phyloP scores from a whole-genome alignment of 2,888 invertebrate genomes.

The Drosophila meridionalis region DNA sequence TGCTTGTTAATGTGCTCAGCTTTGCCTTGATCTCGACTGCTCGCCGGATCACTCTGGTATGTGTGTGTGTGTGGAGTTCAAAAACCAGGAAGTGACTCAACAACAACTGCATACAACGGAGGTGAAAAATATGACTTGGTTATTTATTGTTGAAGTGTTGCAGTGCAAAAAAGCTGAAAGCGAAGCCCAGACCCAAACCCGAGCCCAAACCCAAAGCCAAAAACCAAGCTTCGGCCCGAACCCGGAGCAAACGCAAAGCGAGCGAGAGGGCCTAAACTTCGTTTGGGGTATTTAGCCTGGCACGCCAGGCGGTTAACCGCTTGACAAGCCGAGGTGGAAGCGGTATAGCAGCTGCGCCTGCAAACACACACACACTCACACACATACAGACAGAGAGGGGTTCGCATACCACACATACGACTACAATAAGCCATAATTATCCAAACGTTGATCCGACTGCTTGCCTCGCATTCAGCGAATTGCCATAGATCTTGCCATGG shows the following conservation, averaged over 20 bases:
- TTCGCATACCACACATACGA: slow-evolving; percentile 34
- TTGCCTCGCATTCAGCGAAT: slow-evolving; percentile 27
- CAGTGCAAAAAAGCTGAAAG: slow-evolving; percentile 73
- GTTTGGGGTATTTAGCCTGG: slow-evolving; percentile 77
- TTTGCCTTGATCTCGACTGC: slow-evolving; percentile 48
- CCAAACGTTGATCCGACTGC: slow-evolving; percentile 61
- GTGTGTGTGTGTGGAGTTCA: slow-evolving; percentile 53
- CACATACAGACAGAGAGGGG: slow-evolving; percentile 13
- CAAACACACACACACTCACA: slow-evolving; percentile 18
- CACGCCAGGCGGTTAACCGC: slow-evolving; percentile 73
- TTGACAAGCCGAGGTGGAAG: slow-evolving; percentile 31
- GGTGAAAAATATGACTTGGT: slow-evolving; percentile 81
- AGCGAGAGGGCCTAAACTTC: slow-evolving; percentile 71
- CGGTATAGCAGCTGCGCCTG: slow-evolving; percentile 41
- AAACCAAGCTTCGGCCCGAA: slow-evolving; percentile 18
- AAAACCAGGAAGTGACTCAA: slow-evolving; percentile 81
- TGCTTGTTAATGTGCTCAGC: slow-evolving; percentile 78
- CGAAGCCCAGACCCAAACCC: slow-evolving; percentile 24
- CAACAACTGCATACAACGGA: slow-evolving; percentile 68
- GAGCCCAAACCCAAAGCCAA: slow-evolving; percentile 3
- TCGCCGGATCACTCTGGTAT: neutral
- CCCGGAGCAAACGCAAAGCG: slow-evolving; percentile 45
- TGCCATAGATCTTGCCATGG: slow-evolving; percentile 33
- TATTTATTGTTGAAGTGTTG: slow-evolving; percentile 80
- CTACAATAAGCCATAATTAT: slow-evolving; percentile 77